These are phyloP conservation scores for Rhea americana DNA, from an alignment of 2,113 vertebrate genomes.

Conservation along the genomic window DNA sequence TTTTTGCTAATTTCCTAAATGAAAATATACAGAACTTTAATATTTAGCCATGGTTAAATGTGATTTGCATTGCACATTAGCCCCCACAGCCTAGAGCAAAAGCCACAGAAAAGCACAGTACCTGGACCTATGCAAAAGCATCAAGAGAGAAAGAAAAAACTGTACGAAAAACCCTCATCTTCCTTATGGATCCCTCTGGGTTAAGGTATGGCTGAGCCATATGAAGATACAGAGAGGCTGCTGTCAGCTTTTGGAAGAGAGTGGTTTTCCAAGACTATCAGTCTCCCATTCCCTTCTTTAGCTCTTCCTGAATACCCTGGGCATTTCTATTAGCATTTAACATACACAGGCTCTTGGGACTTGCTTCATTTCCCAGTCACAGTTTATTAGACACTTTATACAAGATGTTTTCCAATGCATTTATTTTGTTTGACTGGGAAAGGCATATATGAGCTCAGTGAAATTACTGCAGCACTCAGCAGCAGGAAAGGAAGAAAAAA, in stretches of 20 bases:
- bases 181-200: background rate
- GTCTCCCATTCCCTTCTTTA: background rate
- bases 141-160: background rate
- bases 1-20: constrained; percentile 78
- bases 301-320: background rate
- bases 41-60: background rate
- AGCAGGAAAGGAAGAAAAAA: constrained; percentile 48
- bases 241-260: background rate
- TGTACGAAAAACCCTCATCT: background rate
- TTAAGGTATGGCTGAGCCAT: background rate
- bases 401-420: background rate
- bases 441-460: constrained; percentile 12
- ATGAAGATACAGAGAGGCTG: background rate
- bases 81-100: background rate
- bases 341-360: background rate
- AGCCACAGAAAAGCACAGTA: background rate
- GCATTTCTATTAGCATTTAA: background rate
- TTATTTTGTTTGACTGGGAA: background rate
- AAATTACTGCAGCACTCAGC: constrained; percentile 56
- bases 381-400: background rate
- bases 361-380: background rate
- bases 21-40: background rate
- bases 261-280: accelerated
- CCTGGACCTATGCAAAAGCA: background rate
- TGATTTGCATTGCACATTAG: background rate